These are phyloP conservation scores for Listronotus bonariensis DNA, from an alignment of 1,140 invertebrate species.

Conservation along the genomic window DNA sequence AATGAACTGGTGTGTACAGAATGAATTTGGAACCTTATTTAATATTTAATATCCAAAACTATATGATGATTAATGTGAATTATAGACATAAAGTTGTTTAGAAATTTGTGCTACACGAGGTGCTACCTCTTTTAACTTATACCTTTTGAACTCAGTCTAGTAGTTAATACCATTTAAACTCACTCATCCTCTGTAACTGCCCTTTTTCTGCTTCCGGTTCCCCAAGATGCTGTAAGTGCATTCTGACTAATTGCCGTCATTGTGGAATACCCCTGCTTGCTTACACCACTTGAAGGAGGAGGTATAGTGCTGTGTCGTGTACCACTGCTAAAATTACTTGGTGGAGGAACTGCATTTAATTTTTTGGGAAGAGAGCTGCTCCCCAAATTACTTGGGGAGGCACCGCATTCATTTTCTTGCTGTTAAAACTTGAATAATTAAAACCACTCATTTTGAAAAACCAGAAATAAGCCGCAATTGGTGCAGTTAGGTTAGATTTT, in stretches of 20 bases:
- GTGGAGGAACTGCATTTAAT: constrained; percentile 29
- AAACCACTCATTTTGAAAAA: constrained; percentile 30
- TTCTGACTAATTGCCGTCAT: constrained; percentile 85
- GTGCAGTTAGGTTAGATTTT: too few relatives aligned
- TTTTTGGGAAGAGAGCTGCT: constrained; percentile 58
- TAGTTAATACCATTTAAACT: constrained; percentile 55
- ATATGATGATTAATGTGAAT: too few relatives aligned
- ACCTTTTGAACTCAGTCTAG: constrained; percentile 8
- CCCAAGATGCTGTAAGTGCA: constrained; percentile 75
- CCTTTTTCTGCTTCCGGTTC: constrained; percentile 75
- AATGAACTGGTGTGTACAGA: too few relatives aligned
- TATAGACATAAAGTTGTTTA: too few relatives aligned
- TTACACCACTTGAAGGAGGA: constrained; percentile 67
- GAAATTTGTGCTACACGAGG: too few relatives aligned
- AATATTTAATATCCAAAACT: too few relatives aligned
- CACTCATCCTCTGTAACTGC: constrained; percentile 90
- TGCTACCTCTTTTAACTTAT: too few relatives aligned
- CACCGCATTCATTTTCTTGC: constrained; percentile 61
- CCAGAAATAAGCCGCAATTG: too few relatives aligned
- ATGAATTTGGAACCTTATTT: too few relatives aligned
- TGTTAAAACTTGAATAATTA: constrained; percentile 29
- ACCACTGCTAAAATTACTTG: constrained; percentile 7
- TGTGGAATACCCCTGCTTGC: constrained; percentile 86
- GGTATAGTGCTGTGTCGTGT: constrained; percentile 65
- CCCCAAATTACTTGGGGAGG: constrained; percentile 69